These are phyloP conservation scores for Hycleus cichorii DNA, from an alignment of 1,140 invertebrate species.

Conservation along the genomic window DNA sequence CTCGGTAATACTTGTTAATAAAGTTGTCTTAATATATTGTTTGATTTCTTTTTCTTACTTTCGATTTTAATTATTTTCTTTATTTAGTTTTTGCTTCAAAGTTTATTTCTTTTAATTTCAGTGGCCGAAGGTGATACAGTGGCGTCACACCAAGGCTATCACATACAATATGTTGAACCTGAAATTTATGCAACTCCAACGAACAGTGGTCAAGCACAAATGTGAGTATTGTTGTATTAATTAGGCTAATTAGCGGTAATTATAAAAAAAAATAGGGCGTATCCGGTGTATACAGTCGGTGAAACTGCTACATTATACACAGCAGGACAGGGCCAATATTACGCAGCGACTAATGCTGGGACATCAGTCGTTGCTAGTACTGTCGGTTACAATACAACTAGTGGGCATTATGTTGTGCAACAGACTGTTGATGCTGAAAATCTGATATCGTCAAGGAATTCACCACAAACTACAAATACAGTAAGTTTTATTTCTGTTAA, in stretches of 20 bases:
- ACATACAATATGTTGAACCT: constrained; percentile 63
- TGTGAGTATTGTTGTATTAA: background rate
- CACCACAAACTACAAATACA: constrained; percentile 64
- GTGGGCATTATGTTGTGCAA: constrained; percentile 50
- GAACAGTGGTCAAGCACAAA: constrained; percentile 50
- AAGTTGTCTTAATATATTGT: too few relatives aligned
- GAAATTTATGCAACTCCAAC: constrained; percentile 48
- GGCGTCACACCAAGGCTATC: constrained; percentile 49
- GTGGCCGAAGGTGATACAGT: constrained; percentile 46
- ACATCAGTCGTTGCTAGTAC: constrained; percentile 53
- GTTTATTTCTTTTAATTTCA: constrained; percentile 20
- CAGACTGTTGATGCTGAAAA: constrained; percentile 50
- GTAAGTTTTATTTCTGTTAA: constrained; percentile 34
- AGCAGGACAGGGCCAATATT: constrained; percentile 57
- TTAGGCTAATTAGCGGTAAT: background rate
- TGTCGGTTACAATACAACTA: constrained; percentile 49
- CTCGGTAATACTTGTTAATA: too few relatives aligned
- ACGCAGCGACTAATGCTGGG: constrained; percentile 48
- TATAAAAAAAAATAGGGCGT: constrained; percentile 50
- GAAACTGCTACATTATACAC: constrained; percentile 65
- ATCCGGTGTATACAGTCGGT: constrained; percentile 77
- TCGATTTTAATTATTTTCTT: background rate
- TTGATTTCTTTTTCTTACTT: background rate
- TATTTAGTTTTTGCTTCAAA: background rate
- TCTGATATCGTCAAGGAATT: constrained; percentile 41